Evolutionary conservation across 2,888 invertebrate species (phyloP), one percentile per base, ranked within the genome.

Genomic region (Clitarchus hookeri): DNA sequence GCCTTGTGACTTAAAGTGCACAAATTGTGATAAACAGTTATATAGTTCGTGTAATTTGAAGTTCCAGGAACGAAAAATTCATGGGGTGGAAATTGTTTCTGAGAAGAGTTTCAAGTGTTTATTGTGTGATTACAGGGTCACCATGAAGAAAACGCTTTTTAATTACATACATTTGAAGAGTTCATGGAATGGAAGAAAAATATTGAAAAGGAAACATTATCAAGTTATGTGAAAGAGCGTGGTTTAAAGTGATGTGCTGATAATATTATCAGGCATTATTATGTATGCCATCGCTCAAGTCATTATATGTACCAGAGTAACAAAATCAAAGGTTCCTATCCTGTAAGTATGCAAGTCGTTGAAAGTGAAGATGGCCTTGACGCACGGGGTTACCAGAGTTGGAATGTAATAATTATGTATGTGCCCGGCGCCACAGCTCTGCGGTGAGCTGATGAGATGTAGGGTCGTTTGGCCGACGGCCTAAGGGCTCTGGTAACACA

Each of bases 201-300:
- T 65, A 19, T 65, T 23, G 65, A 65, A 65, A 48, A 65, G n/a
- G n/a, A 65, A 65, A 65, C 65, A 23, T 23, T 65, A n/a, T 65
- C 65, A 8, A 65, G n/a, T 6, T 12, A 65, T 65, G 65, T 65
- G 65, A n/a, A 65, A n/a, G n/a, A 65, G 65, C 16, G 65, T 23
- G 23, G 65, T 65, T 65, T 23, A 65, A 65, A 23, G 8, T 23
- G 6, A 1, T 8, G 23, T 6, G n/a, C n/a, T 16, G 65, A n/a
- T n/a, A 65, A 65, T 65, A 16, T 23, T 65, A 65, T 65, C n/a
- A 83, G 27, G 16, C 83, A 83, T 25, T 25, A 65, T 65, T n/a
- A n/a, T 82, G 26, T 85, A 23, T 88, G 88, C 84, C 88, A 87
- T 87, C 87, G 88, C 4, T 87, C 86, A 26, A 88, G 88, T 36